Evolutionary conservation across 2,113 vertebrate genomes (phyloP).

Genomic region (Microtus oregoni): DNA sequence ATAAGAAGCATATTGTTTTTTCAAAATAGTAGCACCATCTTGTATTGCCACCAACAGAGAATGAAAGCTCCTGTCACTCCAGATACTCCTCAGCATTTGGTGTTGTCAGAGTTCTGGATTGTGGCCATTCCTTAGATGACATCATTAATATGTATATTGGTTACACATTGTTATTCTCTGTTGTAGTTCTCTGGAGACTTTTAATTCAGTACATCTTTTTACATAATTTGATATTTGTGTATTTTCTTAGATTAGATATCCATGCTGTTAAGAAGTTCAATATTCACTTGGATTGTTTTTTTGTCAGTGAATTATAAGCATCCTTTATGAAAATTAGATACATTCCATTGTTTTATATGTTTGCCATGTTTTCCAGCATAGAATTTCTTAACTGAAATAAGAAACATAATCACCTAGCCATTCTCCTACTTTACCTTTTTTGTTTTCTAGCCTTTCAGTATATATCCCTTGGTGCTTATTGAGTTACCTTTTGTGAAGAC

Average conservation of each 20-base stretch:
- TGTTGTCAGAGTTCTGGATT: neutral
- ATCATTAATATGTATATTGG: neutral
- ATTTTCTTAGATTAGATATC: neutral
- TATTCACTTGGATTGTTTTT: neutral
- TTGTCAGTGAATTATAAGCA: neutral
- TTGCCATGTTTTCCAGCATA: neutral
- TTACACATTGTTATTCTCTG: neutral
- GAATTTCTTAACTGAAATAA: neutral
- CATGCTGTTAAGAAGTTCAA: neutral
- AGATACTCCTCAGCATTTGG: neutral
- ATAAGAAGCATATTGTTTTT: neutral
- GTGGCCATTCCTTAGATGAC: neutral
- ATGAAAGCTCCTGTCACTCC: neutral
- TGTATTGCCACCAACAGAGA: neutral
- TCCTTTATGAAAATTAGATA: neutral
- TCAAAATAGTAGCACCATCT: neutral
- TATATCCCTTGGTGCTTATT: neutral
- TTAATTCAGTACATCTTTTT: neutral
- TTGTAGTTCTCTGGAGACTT: neutral
- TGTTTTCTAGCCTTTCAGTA: neutral
- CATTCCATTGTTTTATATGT: neutral
- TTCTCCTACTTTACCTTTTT: neutral
- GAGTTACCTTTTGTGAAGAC: neutral
- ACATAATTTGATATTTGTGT: neutral
- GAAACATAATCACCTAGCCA: no score